Percentiles rank a stretch among this genome's conserved stretches.
These are phyloP conservation scores for Lonchura striata DNA, from an alignment of 2,113 vertebrate genomes.

Conservation along the genomic window DNA sequence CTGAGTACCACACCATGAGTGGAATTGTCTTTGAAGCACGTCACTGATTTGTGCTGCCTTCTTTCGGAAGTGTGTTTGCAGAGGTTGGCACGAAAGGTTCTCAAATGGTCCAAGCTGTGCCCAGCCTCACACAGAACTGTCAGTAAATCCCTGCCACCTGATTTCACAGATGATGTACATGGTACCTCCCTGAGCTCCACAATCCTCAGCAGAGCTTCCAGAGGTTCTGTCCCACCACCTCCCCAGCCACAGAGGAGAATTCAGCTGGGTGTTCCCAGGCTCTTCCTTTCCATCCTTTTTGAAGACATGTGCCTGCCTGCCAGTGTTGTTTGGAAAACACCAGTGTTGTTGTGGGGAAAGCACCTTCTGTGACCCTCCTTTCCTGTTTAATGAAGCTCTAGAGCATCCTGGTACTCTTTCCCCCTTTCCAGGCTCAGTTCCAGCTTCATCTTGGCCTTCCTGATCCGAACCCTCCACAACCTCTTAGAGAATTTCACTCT, in stretches of 20 bases:
- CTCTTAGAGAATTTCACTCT: neutral
- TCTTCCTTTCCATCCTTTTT: neutral
- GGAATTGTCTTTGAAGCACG: neutral
- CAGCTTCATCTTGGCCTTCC: neutral
- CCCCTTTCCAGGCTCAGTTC: neutral
- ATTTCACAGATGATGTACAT: neutral
- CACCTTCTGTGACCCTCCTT: too few relatives aligned
- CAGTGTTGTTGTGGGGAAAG: neutral
- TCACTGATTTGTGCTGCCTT: neutral
- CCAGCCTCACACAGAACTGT: neutral
- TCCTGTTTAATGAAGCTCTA: neutral
- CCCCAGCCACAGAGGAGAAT: neutral
- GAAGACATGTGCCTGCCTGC: neutral
- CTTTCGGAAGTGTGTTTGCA: neutral
- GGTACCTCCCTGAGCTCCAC: neutral
- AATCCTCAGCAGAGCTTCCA: neutral
- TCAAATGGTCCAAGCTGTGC: neutral
- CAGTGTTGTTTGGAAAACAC: neutral
- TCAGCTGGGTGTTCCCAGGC: neutral
- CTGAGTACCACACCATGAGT: rapidly evolving
- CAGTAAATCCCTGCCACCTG: neutral
- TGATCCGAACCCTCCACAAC: rapidly evolving
- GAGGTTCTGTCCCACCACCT: neutral
- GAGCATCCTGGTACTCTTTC: too few relatives aligned
- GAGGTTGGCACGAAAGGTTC: neutral